Evolutionary conservation across 2,113 vertebrate species (phyloP).

Genomic region (Oxyruncus cristatus): DNA sequence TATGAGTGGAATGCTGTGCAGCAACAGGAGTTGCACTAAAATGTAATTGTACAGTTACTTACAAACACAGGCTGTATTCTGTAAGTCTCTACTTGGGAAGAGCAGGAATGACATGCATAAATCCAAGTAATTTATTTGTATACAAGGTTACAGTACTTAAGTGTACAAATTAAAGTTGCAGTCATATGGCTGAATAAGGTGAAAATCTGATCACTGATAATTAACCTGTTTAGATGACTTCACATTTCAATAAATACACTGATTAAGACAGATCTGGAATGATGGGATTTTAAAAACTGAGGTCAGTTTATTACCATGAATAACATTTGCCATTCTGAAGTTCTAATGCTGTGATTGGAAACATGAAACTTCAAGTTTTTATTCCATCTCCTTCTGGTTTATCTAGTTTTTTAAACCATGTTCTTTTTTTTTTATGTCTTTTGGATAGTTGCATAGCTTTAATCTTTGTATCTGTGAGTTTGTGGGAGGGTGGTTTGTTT

Average conservation of each 20-base stretch:
- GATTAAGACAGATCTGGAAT: neutral
- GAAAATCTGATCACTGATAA: neutral
- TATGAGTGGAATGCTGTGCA: neutral
- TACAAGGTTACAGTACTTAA: neutral
- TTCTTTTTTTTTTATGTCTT: neutral
- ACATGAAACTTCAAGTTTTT: neutral
- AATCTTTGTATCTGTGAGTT: neutral
- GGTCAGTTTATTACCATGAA: neutral
- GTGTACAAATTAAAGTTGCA: neutral
- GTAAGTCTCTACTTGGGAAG: neutral
- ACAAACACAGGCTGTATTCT: neutral
- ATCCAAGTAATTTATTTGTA: neutral
- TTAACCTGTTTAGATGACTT: conserved; percentile 7
- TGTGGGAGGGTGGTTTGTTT: neutral
- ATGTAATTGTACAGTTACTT: neutral
- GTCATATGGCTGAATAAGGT: neutral
- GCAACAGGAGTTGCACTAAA: neutral
- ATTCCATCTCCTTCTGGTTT: neutral
- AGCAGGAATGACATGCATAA: neutral
- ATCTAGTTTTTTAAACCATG: neutral
- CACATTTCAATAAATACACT: neutral
- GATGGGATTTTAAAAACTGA: neutral
- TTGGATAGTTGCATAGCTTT: neutral
- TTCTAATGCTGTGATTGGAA: neutral
- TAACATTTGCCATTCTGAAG: neutral